Conservation (phyloP, 2,113 vertebrate genomes). For the Bungarus multicinctus region DNA sequence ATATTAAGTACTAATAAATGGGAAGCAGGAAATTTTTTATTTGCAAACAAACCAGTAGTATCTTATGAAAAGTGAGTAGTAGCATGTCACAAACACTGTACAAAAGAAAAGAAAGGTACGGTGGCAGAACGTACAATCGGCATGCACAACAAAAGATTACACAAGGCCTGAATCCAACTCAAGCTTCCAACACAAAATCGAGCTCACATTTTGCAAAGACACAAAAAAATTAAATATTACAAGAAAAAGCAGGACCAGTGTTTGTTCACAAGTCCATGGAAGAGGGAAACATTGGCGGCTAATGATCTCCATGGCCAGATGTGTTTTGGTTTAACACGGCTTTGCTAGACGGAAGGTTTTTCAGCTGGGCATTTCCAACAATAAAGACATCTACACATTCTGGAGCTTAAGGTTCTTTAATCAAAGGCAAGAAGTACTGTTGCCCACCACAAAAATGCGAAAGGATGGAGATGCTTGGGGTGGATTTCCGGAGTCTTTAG, state of each 20-base stretch:
- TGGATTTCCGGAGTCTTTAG: slow-evolving; percentile 61
- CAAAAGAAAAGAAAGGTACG: slow-evolving; percentile 61
- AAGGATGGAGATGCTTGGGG: slow-evolving; percentile 46
- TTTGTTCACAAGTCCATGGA: slow-evolving; percentile 64
- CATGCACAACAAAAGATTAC: slow-evolving; percentile 61
- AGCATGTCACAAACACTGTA: slow-evolving; percentile 73
- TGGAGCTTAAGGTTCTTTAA: slow-evolving; percentile 31
- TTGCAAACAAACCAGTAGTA: slow-evolving; percentile 67
- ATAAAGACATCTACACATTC: slow-evolving; percentile 39
- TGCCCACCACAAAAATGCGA: slow-evolving; percentile 48
- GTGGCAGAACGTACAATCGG: slow-evolving; percentile 65
- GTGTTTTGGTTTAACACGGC: slow-evolving; percentile 42
- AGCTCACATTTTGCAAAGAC: slow-evolving; percentile 59
- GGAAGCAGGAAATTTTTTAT: slow-evolving; percentile 71
- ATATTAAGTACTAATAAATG: slow-evolving; percentile 69
- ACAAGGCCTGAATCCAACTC: slow-evolving; percentile 61
- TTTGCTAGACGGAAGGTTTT: slow-evolving; percentile 58
- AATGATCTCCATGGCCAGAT: slow-evolving; percentile 54
- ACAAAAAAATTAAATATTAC: slow-evolving; percentile 58
- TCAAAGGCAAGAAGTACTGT: slow-evolving; percentile 51
- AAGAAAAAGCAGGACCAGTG: slow-evolving; percentile 49
- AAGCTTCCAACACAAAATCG: slow-evolving; percentile 46
- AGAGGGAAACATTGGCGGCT: slow-evolving; percentile 57
- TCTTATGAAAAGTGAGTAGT: slow-evolving; percentile 64
- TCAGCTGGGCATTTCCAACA: slow-evolving; percentile 43